These are phyloP conservation scores for Phrynocephalus forsythii DNA, from an alignment of 2,797 vertebrate species.

Conservation along the genomic window DNA sequence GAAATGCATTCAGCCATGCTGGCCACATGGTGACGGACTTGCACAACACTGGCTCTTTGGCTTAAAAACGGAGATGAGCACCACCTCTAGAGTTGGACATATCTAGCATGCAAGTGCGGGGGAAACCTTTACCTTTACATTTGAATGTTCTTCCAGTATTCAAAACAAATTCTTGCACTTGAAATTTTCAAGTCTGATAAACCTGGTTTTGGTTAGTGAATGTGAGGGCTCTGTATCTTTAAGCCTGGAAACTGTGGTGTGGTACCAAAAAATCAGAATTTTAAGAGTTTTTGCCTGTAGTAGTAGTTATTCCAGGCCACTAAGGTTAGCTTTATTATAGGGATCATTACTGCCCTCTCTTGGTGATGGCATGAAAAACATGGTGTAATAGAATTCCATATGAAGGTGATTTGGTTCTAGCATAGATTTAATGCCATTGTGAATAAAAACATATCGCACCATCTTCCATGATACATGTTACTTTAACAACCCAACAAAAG, in stretches of 20 bases:
- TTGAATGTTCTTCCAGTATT: not conserved
- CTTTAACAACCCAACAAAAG: slow-evolving; percentile 56
- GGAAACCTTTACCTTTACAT: no score
- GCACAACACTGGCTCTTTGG: no score
- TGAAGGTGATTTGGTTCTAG: slow-evolving; percentile 10
- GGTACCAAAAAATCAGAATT: not conserved
- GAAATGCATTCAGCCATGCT: no score
- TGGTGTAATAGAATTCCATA: not conserved
- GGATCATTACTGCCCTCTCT: slow-evolving; percentile 35
- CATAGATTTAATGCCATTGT: not conserved
- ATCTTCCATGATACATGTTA: slow-evolving; percentile 26
- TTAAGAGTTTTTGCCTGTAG: not conserved
- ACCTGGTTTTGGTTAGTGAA: not conserved
- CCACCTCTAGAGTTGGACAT: no score
- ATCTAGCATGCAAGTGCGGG: no score
- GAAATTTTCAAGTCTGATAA: not conserved
- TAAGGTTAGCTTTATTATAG: slow-evolving; percentile 6
- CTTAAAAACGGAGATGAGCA: no score
- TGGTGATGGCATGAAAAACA: not conserved
- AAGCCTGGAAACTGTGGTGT: not conserved
- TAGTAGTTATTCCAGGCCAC: not conserved
- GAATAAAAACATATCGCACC: slow-evolving; percentile 2
- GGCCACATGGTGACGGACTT: no score
- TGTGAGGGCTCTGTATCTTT: not conserved
- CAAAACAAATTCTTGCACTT: not conserved